Evolutionary conservation across 2,113 vertebrate species (phyloP), one percentile per base, ranked within the genome.

Genomic region (Tragulus kanchil): DNA sequence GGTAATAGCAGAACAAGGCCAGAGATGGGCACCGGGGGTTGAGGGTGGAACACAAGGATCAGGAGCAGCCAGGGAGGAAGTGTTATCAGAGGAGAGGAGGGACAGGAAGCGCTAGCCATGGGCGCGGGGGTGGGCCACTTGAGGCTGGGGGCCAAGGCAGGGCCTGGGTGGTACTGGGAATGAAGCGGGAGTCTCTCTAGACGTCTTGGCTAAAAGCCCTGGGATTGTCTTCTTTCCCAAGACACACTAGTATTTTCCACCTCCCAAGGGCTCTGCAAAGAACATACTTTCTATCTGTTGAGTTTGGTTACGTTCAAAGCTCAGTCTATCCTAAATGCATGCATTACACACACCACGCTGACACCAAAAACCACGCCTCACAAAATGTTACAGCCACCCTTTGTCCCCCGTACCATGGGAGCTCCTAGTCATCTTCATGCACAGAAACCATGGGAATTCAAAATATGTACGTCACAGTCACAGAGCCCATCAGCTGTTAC

Each of bases 1-100:
- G 14, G 58, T 12, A 16, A 58, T 0, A 23, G 59, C 54, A 28
- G 8, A 52, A 17, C 31, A 10, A 42, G 23, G 85, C 12, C 48
- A 23, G 82, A 21, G 19, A 21, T 8, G 13, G 54, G 6, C 14
- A 0, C 15, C 0, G 0, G 14, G 45, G 58, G 4, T 1, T n/a
- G 28, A 4, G 48, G 3, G 23, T 12, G 42, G 64, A 19, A 25
- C 28, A 0, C 2, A 2, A 45, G 19, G 4, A 28, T 26, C 21
- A 15, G 56, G 8, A 75, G 45, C 26, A 82, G 28, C 50, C 6
- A 13, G 48, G 83, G 6, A 95, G 58, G 59, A 88, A 14, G 19
- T 14, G 6, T 1, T n/a, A 62, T 17, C 25, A 4, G 45, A 5
- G 14, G 83, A 31, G 21, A 65, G 89, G 9, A 45, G 11, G 45